These are phyloP conservation scores for Trematocara zebra DNA, from an alignment of 2,113 vertebrate species.

Conservation along the genomic window DNA sequence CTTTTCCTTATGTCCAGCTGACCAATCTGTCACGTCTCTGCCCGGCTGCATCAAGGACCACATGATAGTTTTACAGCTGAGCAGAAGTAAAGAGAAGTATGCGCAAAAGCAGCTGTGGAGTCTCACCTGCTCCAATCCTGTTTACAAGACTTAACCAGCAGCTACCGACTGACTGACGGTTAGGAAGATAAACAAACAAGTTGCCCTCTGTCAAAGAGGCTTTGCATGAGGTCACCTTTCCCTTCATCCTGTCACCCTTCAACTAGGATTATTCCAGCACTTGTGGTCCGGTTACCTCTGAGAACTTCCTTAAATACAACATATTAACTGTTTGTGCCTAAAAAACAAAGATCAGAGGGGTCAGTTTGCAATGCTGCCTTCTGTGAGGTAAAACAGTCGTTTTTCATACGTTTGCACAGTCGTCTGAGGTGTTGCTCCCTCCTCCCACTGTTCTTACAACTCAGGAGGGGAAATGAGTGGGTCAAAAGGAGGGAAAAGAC, in stretches of 20 bases:
- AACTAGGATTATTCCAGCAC: conserved; percentile 36
- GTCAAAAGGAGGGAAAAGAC: background rate
- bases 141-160: background rate
- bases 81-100: conserved; percentile 49
- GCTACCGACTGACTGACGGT: background rate
- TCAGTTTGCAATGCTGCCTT: background rate
- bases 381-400: background rate
- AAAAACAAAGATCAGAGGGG: background rate
- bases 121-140: background rate
- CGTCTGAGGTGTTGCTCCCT: background rate
- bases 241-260: conserved; percentile 45
- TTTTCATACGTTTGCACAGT: background rate
- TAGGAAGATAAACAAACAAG: conserved; percentile 19
- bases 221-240: conserved; percentile 67
- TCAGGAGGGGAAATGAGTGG: background rate
- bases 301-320: background rate
- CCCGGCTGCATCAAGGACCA: conserved; percentile 52
- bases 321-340: background rate
- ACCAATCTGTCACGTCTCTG: background rate
- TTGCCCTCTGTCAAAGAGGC: conserved; percentile 58
- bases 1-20: conserved; percentile 18
- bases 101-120: background rate
- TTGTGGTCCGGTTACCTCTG: background rate
- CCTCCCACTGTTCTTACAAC: background rate
- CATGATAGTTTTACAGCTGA: conserved; percentile 76